Conservation (phyloP, 2,888 invertebrate genomes). For the Erpobdella octoculata region DNA sequence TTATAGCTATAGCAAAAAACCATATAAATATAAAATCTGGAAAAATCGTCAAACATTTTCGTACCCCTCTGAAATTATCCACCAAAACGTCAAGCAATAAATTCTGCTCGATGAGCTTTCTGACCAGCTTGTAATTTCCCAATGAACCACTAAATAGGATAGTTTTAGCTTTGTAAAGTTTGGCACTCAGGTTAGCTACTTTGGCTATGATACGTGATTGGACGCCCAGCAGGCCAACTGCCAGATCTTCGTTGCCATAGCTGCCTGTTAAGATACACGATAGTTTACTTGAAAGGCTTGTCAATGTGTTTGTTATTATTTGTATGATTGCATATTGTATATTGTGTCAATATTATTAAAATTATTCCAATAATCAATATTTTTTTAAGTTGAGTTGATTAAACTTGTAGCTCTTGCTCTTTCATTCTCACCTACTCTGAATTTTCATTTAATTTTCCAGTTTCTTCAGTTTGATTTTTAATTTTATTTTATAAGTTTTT, state of each 20-base stretch:
- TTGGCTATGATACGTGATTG: background rate
- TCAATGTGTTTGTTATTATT: background rate
- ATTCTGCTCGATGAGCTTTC: background rate
- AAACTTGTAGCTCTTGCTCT: too few relatives aligned
- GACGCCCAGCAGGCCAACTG: constrained; percentile 10
- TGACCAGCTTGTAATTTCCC: constrained; percentile 4
- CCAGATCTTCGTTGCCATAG: constrained; percentile 18
- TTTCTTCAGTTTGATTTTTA: too few relatives aligned
- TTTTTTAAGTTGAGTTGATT: too few relatives aligned
- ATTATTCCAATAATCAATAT: too few relatives aligned
- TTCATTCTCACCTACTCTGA: too few relatives aligned
- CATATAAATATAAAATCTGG: too few relatives aligned
- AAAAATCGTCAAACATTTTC: too few relatives aligned
- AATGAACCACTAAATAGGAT: constrained; percentile 15
- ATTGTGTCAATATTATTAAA: too few relatives aligned
- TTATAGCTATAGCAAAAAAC: too few relatives aligned
- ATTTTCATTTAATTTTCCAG: too few relatives aligned
- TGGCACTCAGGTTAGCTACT: background rate
- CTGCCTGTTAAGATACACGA: background rate
- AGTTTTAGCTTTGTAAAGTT: background rate
- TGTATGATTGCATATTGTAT: background rate
- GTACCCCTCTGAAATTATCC: background rate
- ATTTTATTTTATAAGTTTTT: too few relatives aligned
- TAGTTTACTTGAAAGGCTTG: background rate
- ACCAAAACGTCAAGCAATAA: background rate